A percentile compares a stretch with the other conserved stretches of the same genome.
Evolutionary conservation across 2,888 invertebrate genomes (phyloP).

Genomic region (Rhingia rostrata): DNA sequence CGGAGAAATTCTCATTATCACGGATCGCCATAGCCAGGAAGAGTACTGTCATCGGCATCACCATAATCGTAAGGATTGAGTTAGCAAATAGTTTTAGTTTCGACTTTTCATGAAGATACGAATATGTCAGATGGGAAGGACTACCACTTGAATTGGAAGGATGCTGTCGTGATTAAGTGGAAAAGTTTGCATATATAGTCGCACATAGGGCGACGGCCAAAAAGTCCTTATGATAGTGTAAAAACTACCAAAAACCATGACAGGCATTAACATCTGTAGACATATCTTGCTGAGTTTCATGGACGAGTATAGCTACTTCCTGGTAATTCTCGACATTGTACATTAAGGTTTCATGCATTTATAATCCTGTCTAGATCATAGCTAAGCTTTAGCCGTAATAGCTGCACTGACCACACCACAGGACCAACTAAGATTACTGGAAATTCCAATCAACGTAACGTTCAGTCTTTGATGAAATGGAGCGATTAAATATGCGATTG

Average conservation of each 20-base stretch:
- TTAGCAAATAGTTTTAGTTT: conserved; percentile 48
- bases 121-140: conserved; percentile 24
- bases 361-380: conserved; percentile 12
- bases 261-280: conserved; percentile 21
- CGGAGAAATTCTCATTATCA: conserved; percentile 45
- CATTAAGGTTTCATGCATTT: conserved; percentile 35
- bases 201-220: neutral
- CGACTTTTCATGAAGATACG: conserved; percentile 22
- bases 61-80: conserved; percentile 50
- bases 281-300: conserved; percentile 1
- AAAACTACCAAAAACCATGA: conserved; percentile 13
- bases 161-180: conserved; percentile 50
- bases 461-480: no score
- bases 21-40: neutral
- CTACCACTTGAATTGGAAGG: no score
- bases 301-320: conserved; percentile 14
- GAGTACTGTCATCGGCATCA: conserved; percentile 37
- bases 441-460: no score
- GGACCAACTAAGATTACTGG: neutral
- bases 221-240: no score
- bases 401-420: neutral
- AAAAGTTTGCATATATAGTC: conserved; percentile 53
- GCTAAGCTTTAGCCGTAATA: conserved; percentile 24
- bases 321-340: conserved; percentile 2
- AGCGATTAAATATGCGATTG: no score